phyloP scores from a whole-genome alignment of 1,140 invertebrate genomes.

The Tyrophagus putrescentiae region DNA sequence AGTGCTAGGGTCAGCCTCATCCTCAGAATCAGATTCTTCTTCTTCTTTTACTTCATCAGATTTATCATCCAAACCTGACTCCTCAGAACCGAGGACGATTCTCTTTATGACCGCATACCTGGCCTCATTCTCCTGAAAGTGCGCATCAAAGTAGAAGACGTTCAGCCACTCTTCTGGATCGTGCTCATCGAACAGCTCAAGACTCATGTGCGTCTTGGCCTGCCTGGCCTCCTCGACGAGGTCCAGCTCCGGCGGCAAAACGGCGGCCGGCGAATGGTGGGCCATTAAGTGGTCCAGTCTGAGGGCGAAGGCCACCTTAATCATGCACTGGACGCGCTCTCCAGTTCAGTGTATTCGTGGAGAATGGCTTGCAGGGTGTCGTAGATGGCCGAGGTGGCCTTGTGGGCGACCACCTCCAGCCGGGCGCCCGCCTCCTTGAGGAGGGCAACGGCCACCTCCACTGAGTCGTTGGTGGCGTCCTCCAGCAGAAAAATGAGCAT shows the following conservation, averaged over 20 bases:
- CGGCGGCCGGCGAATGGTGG: slow-evolving; percentile 63
- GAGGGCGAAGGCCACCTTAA: slow-evolving; percentile 82
- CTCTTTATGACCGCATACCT: slow-evolving; percentile 84
- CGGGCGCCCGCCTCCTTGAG: slow-evolving; percentile 93
- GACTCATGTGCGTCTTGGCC: slow-evolving; percentile 85
- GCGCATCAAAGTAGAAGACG: slow-evolving; percentile 88
- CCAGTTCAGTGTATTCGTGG: slow-evolving; percentile 78
- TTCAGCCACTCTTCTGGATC: slow-evolving; percentile 72
- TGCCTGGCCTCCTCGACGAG: slow-evolving; percentile 93
- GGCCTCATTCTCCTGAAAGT: slow-evolving; percentile 81
- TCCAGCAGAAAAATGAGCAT: slow-evolving; percentile 83
- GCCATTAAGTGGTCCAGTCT: slow-evolving; percentile 92
- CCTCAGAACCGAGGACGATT: slow-evolving; percentile 32
- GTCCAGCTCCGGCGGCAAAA: slow-evolving; percentile 75
- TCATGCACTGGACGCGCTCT: slow-evolving; percentile 91
- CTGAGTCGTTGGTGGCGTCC: slow-evolving; percentile 87
- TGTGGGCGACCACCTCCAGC: slow-evolving; percentile 72
- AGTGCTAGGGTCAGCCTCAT: slow-evolving; percentile 40
- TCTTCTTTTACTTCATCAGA: slow-evolving; percentile 45
- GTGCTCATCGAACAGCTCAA: slow-evolving; percentile 68
- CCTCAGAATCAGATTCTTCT: slow-evolving; percentile 45
- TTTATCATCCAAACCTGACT: slow-evolving; percentile 40
- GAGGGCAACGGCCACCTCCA: slow-evolving; percentile 90
- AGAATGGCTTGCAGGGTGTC: slow-evolving; percentile 82
- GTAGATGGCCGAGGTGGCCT: slow-evolving; percentile 71